Conservation (phyloP, 2,797 vertebrate genomes). For the Phrynocephalus vlangalii region DNA sequence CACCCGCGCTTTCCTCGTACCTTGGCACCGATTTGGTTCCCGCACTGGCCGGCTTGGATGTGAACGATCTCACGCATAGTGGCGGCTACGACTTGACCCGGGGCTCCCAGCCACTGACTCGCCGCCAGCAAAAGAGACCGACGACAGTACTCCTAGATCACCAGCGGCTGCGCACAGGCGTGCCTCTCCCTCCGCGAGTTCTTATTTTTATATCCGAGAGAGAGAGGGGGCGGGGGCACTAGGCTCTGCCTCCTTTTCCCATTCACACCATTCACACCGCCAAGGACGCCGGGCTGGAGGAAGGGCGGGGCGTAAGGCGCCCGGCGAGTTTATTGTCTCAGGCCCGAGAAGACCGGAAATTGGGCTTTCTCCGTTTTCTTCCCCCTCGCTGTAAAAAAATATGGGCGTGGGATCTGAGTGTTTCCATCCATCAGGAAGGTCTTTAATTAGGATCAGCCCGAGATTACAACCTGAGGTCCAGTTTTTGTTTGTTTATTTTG, state of each 20-base stretch:
- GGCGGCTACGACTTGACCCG: constrained; percentile 42
- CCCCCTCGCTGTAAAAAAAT: too few relatives aligned
- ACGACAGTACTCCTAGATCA: background rate
- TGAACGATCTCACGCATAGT: constrained; percentile 97
- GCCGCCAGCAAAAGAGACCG: background rate
- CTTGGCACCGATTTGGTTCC: constrained; percentile 97
- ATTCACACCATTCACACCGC: background rate
- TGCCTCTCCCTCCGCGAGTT: accelerated
- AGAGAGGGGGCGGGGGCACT: background rate
- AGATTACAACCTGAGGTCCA: too few relatives aligned
- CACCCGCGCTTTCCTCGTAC: constrained; percentile 66
- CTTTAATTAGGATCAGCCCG: background rate
- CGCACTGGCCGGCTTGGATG: constrained; percentile 95
- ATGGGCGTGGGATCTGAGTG: too few relatives aligned
- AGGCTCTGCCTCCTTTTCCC: constrained; percentile 6
- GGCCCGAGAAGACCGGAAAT: accelerated
- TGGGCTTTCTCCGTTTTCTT: accelerated
- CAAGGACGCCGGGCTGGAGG: background rate
- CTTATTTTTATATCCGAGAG: background rate
- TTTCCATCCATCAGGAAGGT: background rate
- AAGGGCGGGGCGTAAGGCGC: background rate
- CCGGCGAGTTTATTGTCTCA: background rate
- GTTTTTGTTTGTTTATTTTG: too few relatives aligned
- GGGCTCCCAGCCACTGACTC: background rate
- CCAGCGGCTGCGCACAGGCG: background rate